These are phyloP conservation scores for Ceramica pisi DNA, from an alignment of 2,888 invertebrate genomes.

Conservation along the genomic window DNA sequence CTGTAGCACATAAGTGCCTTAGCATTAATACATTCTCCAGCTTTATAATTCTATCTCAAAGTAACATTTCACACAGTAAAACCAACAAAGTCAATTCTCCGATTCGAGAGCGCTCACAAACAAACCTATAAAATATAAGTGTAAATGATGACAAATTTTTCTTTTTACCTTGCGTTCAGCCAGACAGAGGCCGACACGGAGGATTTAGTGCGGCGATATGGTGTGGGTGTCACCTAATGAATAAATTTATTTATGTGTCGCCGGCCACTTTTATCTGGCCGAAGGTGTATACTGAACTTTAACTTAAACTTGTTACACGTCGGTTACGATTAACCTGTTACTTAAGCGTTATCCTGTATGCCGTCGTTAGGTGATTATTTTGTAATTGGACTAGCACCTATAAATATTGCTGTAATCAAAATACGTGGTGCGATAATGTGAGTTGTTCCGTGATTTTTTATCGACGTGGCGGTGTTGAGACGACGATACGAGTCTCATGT, in stretches of 20 bases:
- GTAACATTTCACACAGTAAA: slow-evolving; percentile 32
- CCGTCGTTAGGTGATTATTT: slow-evolving; percentile 49
- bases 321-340: slow-evolving; percentile 68
- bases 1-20: not conserved
- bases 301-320: slow-evolving; percentile 63
- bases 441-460: slow-evolving; percentile 36
- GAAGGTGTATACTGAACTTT: slow-evolving; percentile 76
- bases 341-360: slow-evolving; percentile 56
- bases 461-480: slow-evolving; percentile 35
- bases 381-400: slow-evolving; percentile 59
- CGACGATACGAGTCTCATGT: slow-evolving; percentile 2
- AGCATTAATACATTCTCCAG: slow-evolving; percentile 8
- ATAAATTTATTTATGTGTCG: slow-evolving; percentile 89
- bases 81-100: slow-evolving; percentile 43
- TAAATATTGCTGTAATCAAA: slow-evolving; percentile 53
- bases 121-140: slow-evolving; percentile 57
- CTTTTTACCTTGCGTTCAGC: slow-evolving; percentile 78
- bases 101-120: slow-evolving; percentile 36
- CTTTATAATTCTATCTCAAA: slow-evolving; percentile 7
- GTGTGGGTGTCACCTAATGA: slow-evolving; percentile 91
- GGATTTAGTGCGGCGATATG: slow-evolving; percentile 89
- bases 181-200: slow-evolving; percentile 85
- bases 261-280: slow-evolving; percentile 84
- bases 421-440: slow-evolving; percentile 30
- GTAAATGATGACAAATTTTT: slow-evolving; percentile 65